A percentile compares a stretch with the other conserved stretches of the same genome.
Evolutionary conservation across 2,113 vertebrate genomes (phyloP).

Genomic region (Cyprinus carpio): DNA sequence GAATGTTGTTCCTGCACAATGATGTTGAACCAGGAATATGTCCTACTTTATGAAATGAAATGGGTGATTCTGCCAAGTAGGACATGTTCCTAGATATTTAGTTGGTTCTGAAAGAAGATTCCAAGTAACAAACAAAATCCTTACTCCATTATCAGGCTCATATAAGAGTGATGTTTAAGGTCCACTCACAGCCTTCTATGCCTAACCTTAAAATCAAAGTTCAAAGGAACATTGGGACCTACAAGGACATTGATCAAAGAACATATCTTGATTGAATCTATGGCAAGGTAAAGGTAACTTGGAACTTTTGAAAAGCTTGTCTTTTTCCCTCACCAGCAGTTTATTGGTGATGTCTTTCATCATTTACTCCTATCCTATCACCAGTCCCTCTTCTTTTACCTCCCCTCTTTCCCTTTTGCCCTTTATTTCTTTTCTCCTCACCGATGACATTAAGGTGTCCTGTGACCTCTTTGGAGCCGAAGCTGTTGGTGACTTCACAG

Average conservation of each 20-base stretch:
- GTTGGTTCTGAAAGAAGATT: background rate
- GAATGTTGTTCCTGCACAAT: background rate
- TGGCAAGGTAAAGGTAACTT: background rate
- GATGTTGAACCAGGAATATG: background rate
- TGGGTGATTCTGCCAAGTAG: background rate
- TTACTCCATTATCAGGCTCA: background rate
- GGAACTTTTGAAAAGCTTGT: background rate
- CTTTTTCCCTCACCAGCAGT: background rate
- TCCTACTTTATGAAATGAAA: background rate
- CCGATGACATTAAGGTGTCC: slow-evolving; percentile 92
- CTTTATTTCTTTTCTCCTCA: slow-evolving; percentile 60
- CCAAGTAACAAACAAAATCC: too few species aligned
- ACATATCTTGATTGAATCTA: too few species aligned
- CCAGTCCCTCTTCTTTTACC: background rate
- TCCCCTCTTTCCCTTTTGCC: slow-evolving; percentile 11
- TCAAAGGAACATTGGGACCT: background rate
- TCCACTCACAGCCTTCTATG: background rate
- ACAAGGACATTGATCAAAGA: background rate
- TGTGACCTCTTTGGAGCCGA: slow-evolving; percentile 92
- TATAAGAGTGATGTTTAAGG: background rate
- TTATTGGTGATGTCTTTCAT: background rate
- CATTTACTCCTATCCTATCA: background rate
- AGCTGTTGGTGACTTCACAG: slow-evolving; percentile 98
- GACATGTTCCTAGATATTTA: background rate
- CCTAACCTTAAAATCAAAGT: background rate